Percentiles rank a stretch among this genome's conserved stretches.
These are phyloP conservation scores for Andricus grossulariae DNA, from an alignment of 1,140 invertebrate species.

Conservation along the genomic window DNA sequence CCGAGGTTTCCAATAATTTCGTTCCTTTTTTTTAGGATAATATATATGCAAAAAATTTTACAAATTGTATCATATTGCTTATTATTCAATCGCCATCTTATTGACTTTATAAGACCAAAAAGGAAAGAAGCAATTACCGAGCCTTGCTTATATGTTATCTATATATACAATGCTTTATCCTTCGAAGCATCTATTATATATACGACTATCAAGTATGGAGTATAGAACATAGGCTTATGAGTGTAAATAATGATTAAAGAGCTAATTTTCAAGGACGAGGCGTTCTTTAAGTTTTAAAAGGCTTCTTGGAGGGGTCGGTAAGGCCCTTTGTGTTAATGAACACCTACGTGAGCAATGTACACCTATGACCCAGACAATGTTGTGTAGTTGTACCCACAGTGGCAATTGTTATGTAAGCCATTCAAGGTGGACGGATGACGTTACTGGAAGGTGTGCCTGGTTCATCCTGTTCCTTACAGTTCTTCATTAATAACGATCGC, in stretches of 20 bases:
- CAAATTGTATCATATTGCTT: not conserved
- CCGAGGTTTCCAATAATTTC: no score
- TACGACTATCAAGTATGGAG: not conserved
- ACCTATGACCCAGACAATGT: slow-evolving; percentile 46
- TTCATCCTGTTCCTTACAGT: slow-evolving; percentile 61
- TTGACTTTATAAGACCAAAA: not conserved
- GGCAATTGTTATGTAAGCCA: slow-evolving; percentile 64
- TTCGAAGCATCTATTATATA: slow-evolving; percentile 1
- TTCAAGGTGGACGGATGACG: slow-evolving; percentile 68
- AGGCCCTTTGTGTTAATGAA: slow-evolving; percentile 37
- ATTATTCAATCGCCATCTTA: not conserved
- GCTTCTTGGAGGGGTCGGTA: slow-evolving; percentile 42
- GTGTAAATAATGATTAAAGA: slow-evolving; percentile 37
- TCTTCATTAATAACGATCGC: slow-evolving; percentile 61
- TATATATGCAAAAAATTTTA: no score
- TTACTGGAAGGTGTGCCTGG: slow-evolving; percentile 59
- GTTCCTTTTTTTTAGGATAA: no score
- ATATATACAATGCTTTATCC: not conserved
- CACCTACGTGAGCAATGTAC: slow-evolving; percentile 40
- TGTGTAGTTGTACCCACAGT: slow-evolving; percentile 36
- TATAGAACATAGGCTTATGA: slow-evolving; percentile 32
- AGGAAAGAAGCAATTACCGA: slow-evolving; percentile 14
- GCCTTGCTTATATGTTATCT: not conserved
- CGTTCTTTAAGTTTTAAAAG: slow-evolving; percentile 40
- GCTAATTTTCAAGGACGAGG: slow-evolving; percentile 43